Evolutionary conservation across 92 coral and sea anemone species (phyloP), one percentile per base, ranked within the genome.

Genomic region (Epizoanthus illoricatus): DNA sequence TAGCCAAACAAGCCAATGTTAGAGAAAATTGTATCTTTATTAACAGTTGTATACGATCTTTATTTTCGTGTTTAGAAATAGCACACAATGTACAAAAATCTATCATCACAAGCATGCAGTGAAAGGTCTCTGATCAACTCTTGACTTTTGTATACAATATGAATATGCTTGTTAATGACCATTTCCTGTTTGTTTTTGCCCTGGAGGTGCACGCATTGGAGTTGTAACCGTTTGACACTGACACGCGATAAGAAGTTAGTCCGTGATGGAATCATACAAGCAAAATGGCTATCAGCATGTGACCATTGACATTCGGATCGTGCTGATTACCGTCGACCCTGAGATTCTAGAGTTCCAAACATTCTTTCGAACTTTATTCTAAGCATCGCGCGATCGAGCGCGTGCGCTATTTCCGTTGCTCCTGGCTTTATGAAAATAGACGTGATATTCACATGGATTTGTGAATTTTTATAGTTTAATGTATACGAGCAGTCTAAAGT

Each of bases 121-220:
- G 81, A 75, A 59, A 75, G 81, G 45, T 52, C 45, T 15, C 70
- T 63, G 16, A 21, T 61, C 59, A 78, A 63, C 19, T 63, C 49
- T 78, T 78, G 82, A 78, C 82, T 55, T 17, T 15, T 74, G 80
- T 39, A 68, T 39, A 33, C 52, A 56, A 28, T 74, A 74, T 74
- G 65, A 56, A 28, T 74, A 74, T 74, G 65, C 66, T 24, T 18
- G 21, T 74, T 74, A 57, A 33, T 74, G 15, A 36, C 80, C 64
- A 42, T 78, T 76, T 63, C 71, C 82, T 78, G 82, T 63, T 78
- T 78, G 61, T 78, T 78, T 63, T 78, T 7, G 49, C 49, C 71
- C 47, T 15, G 18, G 49, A 63, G 60, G 56, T 52, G 56, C 56
- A 49, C 71, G 52, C 7, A 59, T 19, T 33, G 10, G 65, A 28